phyloP scores from a whole-genome alignment of 2,113 vertebrate species.

The Prionailurus viverrinus region DNA sequence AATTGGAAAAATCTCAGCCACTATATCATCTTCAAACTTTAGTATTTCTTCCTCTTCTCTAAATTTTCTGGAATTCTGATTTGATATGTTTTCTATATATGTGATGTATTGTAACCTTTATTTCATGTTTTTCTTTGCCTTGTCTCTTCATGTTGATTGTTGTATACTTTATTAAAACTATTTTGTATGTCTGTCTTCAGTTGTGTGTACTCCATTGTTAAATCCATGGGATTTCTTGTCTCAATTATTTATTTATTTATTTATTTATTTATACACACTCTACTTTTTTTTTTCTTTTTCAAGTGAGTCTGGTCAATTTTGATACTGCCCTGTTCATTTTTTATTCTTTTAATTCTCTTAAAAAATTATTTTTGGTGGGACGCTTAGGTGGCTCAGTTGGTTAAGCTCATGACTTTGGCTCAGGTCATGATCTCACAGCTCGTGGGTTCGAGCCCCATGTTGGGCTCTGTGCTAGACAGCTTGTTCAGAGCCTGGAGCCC shows the following conservation, averaged over 20 bases:
- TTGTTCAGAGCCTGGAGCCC: too few species aligned
- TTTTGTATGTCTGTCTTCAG: neutral
- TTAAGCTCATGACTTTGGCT: too few species aligned
- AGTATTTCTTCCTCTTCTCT: neutral
- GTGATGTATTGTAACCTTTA: neutral
- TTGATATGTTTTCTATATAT: neutral
- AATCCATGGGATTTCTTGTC: neutral
- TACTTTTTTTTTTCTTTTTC: neutral
- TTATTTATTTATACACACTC: neutral
- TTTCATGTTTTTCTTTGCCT: neutral
- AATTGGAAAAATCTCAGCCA: neutral
- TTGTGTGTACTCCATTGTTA: neutral
- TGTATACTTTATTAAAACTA: neutral
- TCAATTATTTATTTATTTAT: neutral
- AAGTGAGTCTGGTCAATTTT: neutral
- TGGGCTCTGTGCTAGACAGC: too few species aligned
- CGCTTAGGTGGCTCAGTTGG: too few species aligned
- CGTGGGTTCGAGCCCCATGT: too few species aligned
- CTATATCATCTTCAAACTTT: neutral
- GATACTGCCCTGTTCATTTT: neutral
- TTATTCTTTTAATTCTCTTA: neutral
- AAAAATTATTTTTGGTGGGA: too few species aligned
- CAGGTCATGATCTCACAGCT: too few species aligned
- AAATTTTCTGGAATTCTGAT: neutral
- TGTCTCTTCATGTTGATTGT: neutral